These are phyloP conservation scores for Dynastes maya DNA, from an alignment of 2,888 invertebrate species.

Conservation along the genomic window DNA sequence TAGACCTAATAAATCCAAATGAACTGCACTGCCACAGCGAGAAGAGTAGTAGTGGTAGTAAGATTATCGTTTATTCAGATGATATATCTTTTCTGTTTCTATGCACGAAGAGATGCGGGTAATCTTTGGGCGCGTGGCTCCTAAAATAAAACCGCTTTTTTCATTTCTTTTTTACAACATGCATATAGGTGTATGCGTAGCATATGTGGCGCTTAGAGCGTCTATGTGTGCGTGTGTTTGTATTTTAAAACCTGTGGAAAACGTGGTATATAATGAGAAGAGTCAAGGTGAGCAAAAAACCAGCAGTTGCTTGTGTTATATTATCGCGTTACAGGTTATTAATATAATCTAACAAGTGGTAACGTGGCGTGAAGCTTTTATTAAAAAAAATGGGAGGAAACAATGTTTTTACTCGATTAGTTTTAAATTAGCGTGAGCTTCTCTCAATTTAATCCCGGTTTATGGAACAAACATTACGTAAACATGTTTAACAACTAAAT, in stretches of 20 bases:
- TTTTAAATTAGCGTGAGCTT: too few relatives aligned
- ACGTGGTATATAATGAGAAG: background rate
- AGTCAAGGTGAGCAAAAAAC: conserved; percentile 6
- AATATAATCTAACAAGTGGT: conserved; percentile 10
- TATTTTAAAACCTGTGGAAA: conserved; percentile 17
- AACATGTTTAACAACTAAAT: too few relatives aligned
- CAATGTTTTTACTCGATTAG: too few relatives aligned
- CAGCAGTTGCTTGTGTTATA: conserved; percentile 1
- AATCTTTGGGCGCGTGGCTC: conserved; percentile 27
- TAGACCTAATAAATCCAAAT: conserved; percentile 26
- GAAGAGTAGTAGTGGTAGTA: conserved; percentile 1
- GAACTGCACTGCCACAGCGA: background rate
- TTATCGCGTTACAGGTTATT: conserved; percentile 5
- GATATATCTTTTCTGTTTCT: background rate
- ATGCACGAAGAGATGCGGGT: conserved; percentile 14
- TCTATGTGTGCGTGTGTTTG: background rate
- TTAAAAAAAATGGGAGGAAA: too few relatives aligned
- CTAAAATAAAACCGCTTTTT: conserved; percentile 28
- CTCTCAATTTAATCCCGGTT: too few relatives aligned
- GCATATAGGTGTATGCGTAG: background rate
- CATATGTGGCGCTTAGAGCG: background rate
- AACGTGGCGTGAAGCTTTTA: background rate
- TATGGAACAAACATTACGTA: too few relatives aligned
- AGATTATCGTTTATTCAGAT: conserved; percentile 10
- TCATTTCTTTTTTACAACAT: background rate